Evolutionary conservation across 2,113 vertebrate genomes (phyloP).

Genomic region (Amphiprion percula): DNA sequence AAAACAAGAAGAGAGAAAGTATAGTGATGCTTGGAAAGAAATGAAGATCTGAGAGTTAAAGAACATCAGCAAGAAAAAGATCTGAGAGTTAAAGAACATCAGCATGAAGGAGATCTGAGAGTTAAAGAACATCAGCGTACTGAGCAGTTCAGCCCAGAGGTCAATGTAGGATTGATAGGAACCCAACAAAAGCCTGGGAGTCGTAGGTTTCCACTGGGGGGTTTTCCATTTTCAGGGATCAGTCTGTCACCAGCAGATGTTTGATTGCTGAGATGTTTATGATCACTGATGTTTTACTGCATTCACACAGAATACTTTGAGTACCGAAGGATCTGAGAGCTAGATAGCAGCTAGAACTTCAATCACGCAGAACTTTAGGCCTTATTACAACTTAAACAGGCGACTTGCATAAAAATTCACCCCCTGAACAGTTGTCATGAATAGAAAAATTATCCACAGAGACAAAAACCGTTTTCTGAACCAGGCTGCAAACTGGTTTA

Average conservation of each 20-base stretch:
- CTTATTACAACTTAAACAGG: no score
- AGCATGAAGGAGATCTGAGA: background rate
- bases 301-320: background rate
- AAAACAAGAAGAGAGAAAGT: slow-evolving; percentile 3
- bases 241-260: slow-evolving; percentile 53
- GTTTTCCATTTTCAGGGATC: slow-evolving; percentile 19
- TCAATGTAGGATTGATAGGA: slow-evolving; percentile 10
- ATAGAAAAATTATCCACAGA: no score
- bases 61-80: background rate
- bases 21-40: background rate
- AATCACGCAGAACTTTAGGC: no score
- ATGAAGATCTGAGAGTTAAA: background rate
- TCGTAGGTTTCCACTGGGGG: background rate
- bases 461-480: no score
- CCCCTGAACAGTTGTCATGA: no score
- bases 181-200: slow-evolving; percentile 30
- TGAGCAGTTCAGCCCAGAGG: slow-evolving; percentile 14
- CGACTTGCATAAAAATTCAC: no score
- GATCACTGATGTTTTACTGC: background rate
- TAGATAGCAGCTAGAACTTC: no score
- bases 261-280: background rate
- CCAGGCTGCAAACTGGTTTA: no score
- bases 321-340: no score
- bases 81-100: slow-evolving; percentile 1
- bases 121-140: background rate